Evolutionary conservation across 2,113 vertebrate species (phyloP).

Genomic region (Siniperca chuatsi): DNA sequence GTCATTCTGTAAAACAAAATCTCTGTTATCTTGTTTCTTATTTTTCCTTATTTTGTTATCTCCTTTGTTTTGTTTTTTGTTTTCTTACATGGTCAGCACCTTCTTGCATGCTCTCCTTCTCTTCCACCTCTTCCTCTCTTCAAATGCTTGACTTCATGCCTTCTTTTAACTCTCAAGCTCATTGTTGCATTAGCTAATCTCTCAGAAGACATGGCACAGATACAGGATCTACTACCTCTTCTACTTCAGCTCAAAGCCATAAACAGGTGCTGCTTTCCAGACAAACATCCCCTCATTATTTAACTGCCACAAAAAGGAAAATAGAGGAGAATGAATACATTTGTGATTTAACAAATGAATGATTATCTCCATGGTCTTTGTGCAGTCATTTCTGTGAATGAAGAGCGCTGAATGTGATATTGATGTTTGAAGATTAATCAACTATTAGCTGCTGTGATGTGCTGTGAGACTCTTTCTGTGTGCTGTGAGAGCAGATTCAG

Average conservation of each 20-base stretch:
- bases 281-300: slow-evolving; percentile 50
- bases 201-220: slow-evolving; percentile 76
- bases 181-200: slow-evolving; percentile 66
- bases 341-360: slow-evolving; percentile 44
- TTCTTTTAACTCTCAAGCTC: slow-evolving; percentile 32
- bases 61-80: slow-evolving; percentile 11
- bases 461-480: slow-evolving; percentile 36
- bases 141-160: slow-evolving; percentile 45
- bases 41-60: slow-evolving; percentile 1
- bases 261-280: slow-evolving; percentile 39
- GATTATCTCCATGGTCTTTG: slow-evolving; percentile 18
- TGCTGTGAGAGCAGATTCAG: slow-evolving; percentile 37
- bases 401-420: slow-evolving; percentile 4
- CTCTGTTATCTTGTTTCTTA: neutral
- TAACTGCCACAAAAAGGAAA: slow-evolving; percentile 21
- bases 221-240: slow-evolving; percentile 44
- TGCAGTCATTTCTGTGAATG: slow-evolving; percentile 8
- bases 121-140: slow-evolving; percentile 3
- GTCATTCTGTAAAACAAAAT: slow-evolving; percentile 30
- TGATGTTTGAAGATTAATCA: slow-evolving; percentile 67
- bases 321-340: neutral
- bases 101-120: slow-evolving; percentile 12
- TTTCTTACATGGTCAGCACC: slow-evolving; percentile 30
- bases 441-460: slow-evolving; percentile 51
- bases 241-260: slow-evolving; percentile 43